Evolutionary conservation across 1,140 invertebrate genomes (phyloP).

Genomic region (Philaenus spumarius): DNA sequence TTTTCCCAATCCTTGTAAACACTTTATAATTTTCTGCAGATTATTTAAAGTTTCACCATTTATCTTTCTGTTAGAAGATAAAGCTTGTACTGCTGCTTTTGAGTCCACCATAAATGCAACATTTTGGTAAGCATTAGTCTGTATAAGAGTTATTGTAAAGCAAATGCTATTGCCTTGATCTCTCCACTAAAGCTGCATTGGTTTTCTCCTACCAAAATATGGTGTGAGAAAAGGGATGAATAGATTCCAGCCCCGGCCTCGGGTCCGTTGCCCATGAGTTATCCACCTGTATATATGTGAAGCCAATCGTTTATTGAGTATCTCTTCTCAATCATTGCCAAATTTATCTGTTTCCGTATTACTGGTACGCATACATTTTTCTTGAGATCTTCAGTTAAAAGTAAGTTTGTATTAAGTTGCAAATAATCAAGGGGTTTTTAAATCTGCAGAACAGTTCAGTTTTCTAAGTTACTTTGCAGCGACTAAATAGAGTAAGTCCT

Average conservation of each 20-base stretch:
- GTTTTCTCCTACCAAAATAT: neutral
- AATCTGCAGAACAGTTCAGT: neutral
- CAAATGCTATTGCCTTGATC: neutral
- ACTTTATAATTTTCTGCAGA: neutral
- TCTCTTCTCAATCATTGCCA: neutral
- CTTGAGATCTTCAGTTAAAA: neutral
- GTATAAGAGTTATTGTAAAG: neutral
- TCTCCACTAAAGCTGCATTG: neutral
- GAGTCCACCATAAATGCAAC: neutral
- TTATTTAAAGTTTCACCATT: neutral
- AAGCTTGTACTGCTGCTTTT: neutral
- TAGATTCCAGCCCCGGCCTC: too few relatives aligned
- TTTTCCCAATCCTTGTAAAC: neutral
- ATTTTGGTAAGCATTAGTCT: neutral
- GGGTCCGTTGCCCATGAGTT: too few relatives aligned
- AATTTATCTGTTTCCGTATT: neutral
- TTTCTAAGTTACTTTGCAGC: neutral
- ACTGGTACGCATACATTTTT: neutral
- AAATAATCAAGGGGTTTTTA: neutral
- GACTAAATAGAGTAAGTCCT: too few relatives aligned
- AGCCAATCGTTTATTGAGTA: too few relatives aligned
- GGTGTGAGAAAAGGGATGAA: neutral
- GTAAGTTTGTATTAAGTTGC: neutral
- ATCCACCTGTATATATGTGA: too few relatives aligned
- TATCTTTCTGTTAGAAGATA: neutral